Evolutionary conservation across 1,140 invertebrate species (phyloP), one percentile per base, ranked within the genome.

Genomic region (Cydia amplana): DNA sequence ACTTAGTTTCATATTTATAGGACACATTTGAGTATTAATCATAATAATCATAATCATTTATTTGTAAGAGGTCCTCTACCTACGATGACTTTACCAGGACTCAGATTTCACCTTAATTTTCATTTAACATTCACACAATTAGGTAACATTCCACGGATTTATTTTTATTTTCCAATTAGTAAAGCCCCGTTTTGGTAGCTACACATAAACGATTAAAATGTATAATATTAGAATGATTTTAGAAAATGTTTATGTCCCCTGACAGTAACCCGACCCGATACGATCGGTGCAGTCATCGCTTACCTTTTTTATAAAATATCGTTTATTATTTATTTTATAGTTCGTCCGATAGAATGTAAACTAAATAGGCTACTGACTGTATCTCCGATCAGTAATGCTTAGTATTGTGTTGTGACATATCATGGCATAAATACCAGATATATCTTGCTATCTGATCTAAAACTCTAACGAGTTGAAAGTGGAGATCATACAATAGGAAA

Each of bases 281-380:
- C 28, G 16, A 70, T 70, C 65, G 32, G 32, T 7, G 28, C 65
- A 70, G 65, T 70, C 65, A 70, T 70, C 65, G 65, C 36, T 1
- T 70, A 70, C 65, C n/a, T 36, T 70, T 36, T 40, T 70, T 36
- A 67, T 64, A 16, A 46, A 18, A 55, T 60, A 36, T 70, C 18
- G 32, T 70, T 70, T 40, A 70, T 70, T 70, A 70, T 70, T 70
- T 70, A 70, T 70, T 70, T 70, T 70, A 70, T 67, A 67, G 64
- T 67, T 32, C 28, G 7, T 36, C 32, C 32, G 32, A 65, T 32
- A 32, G 65, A 36, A 70, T 40, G 16, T 25, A 67, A 67, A 32
- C 16, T 20, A 40, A 70, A 70, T 70, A 70, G 65, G n/a, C 65
- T 70, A 70, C 65, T 70, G 65, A 70, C 9, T 70, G 9, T 70